Conservation (phyloP, 2,113 vertebrate genomes). For the Tragelaphus imberbis region DNA sequence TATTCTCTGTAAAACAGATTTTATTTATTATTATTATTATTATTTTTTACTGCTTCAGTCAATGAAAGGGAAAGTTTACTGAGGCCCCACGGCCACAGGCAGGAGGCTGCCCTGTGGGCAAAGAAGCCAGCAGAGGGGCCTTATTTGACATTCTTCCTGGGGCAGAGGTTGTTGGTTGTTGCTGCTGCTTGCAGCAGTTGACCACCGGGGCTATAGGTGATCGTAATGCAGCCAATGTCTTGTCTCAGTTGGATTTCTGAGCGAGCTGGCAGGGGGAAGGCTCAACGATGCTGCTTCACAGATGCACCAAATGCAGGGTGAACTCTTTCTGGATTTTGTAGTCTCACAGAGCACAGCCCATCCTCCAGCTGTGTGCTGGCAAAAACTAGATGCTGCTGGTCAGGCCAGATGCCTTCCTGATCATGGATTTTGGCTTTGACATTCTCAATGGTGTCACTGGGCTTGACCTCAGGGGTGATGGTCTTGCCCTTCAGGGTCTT, state of each 20-base stretch:
- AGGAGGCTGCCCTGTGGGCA: neutral
- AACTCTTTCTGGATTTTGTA: neutral
- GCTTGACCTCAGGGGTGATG: neutral
- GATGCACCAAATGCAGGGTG: neutral
- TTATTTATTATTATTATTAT: neutral
- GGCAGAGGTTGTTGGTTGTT: neutral
- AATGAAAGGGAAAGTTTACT: neutral
- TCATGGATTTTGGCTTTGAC: neutral
- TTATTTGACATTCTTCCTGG: neutral
- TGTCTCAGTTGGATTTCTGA: neutral
- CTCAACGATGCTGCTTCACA: rapidly evolving
- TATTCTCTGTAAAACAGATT: neutral
- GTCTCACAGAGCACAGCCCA: neutral
- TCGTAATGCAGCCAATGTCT: rapidly evolving
- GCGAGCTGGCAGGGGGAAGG: neutral
- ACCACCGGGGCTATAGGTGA: rapidly evolving
- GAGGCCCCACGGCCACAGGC: neutral
- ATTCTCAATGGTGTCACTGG: neutral
- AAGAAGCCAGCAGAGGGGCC: neutral
- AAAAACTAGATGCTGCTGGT: neutral
- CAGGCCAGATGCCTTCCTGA: neutral
- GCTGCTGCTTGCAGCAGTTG: neutral
- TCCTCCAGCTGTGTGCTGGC: neutral
- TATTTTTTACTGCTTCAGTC: neutral
- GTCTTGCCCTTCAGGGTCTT: neutral